phyloP scores from a whole-genome alignment of 2,888 invertebrate genomes.

The Caenorhabditis plicata region DNA sequence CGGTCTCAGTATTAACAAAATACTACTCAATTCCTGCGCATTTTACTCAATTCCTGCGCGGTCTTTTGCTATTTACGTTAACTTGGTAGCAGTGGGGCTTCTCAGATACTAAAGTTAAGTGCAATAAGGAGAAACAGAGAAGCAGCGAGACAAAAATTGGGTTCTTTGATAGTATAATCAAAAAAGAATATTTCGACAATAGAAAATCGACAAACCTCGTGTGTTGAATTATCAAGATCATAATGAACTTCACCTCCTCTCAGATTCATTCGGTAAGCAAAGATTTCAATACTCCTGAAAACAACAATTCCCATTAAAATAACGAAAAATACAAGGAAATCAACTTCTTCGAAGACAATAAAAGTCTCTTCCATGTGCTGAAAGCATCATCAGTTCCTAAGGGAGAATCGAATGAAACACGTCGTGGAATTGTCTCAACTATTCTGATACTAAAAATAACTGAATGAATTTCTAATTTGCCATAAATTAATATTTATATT shows the following conservation, averaged over 20 bases:
- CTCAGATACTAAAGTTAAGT: too few species aligned
- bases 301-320: not conserved
- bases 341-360: conserved; percentile 10
- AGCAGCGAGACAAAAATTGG: too few species aligned
- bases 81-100: too few species aligned
- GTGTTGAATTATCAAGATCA: conserved; percentile 29
- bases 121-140: too few species aligned
- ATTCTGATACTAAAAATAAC: conserved; percentile 28
- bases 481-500: not conserved
- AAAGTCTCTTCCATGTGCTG: conserved; percentile 20
- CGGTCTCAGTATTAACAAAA: too few species aligned
- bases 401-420: conserved; percentile 14
- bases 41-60: too few species aligned
- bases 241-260: conserved; percentile 22
- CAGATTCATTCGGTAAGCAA: conserved; percentile 30
- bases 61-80: too few species aligned
- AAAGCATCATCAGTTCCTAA: conserved; percentile 18
- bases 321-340: not conserved
- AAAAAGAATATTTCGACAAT: too few species aligned
- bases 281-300: conserved; percentile 26
- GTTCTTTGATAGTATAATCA: too few species aligned
- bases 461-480: too few species aligned
- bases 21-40: too few species aligned
- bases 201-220: too few species aligned
- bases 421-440: conserved; percentile 30